phyloP scores from a whole-genome alignment of 53 echinoderm and acorn worm species.

The Crossaster papposus region DNA sequence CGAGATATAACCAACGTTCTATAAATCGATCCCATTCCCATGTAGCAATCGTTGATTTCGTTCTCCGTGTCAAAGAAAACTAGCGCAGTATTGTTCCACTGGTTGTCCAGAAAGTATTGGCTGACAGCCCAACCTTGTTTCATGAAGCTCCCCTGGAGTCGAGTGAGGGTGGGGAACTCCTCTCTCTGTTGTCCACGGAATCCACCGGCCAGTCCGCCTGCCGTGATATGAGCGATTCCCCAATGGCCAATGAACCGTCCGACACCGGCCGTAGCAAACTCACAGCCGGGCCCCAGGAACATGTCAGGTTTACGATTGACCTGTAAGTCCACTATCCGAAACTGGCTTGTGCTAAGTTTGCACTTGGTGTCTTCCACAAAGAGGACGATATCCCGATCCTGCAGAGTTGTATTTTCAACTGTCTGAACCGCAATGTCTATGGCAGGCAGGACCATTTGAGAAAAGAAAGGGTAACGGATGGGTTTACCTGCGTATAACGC shows the following conservation, averaged over 20 bases:
- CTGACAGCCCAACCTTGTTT: conserved; percentile 66
- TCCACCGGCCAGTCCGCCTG: conserved; percentile 70
- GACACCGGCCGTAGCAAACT: conserved; percentile 71
- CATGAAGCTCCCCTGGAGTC: conserved; percentile 67
- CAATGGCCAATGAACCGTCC: conserved; percentile 72
- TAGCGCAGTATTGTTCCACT: conserved; percentile 66
- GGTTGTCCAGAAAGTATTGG: conserved; percentile 20
- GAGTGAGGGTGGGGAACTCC: conserved; percentile 65
- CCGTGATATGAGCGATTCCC: conserved; percentile 77
- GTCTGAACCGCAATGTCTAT: conserved; percentile 71
- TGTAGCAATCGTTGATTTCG: conserved; percentile 62
- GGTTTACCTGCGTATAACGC: neutral
- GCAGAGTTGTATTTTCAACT: conserved; percentile 38
- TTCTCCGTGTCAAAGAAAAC: conserved; percentile 66
- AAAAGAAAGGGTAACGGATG: conserved; percentile 72
- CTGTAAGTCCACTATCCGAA: conserved; percentile 70
- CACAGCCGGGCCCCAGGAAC: conserved; percentile 84
- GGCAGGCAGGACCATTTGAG: conserved; percentile 87
- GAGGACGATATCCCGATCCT: conserved; percentile 48
- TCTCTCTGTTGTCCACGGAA: conserved; percentile 46
- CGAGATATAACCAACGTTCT: neutral
- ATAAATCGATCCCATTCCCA: conserved; percentile 46
- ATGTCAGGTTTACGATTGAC: conserved; percentile 56
- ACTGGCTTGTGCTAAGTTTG: conserved; percentile 55
- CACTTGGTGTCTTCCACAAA: conserved; percentile 69